These are phyloP conservation scores for Nowickia ferox DNA, from an alignment of 2,888 invertebrate genomes.

Conservation along the genomic window DNA sequence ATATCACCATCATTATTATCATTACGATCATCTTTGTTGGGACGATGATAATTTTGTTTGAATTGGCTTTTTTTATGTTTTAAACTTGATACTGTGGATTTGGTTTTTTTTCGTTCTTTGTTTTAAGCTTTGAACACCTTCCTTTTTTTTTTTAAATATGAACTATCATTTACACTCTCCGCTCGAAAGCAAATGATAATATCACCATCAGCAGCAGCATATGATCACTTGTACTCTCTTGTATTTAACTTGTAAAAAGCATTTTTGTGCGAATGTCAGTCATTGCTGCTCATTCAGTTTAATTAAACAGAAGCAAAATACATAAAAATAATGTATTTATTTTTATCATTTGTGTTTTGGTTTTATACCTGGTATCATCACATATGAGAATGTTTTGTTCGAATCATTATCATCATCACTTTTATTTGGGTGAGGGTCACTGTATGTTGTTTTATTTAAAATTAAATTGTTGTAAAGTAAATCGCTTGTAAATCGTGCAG, in stretches of 20 bases:
- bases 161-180: slow-evolving; percentile 38
- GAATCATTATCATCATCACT: slow-evolving; percentile 26
- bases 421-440: slow-evolving; percentile 70
- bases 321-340: slow-evolving; percentile 25
- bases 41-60: slow-evolving; percentile 72
- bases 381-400: background rate
- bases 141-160: slow-evolving; percentile 56
- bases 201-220: background rate
- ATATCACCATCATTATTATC: background rate
- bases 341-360: slow-evolving; percentile 35
- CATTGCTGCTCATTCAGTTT: slow-evolving; percentile 67
- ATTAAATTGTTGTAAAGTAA: slow-evolving; percentile 28
- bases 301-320: slow-evolving; percentile 63
- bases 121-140: slow-evolving; percentile 64
- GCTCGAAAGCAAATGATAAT: slow-evolving; percentile 4
- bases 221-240: slow-evolving; percentile 1
- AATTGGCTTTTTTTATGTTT: slow-evolving; percentile 47
- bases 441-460: slow-evolving; percentile 23
- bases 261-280: slow-evolving; percentile 67
- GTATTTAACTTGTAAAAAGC: background rate
- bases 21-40: background rate
- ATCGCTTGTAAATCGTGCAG: background rate
- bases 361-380: slow-evolving; percentile 20
- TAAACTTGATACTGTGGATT: slow-evolving; percentile 66
- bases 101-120: slow-evolving; percentile 42